Base-by-base conservation (phyloP, 1,140 invertebrate species). In the Cataglyphis hispanica region DNA sequence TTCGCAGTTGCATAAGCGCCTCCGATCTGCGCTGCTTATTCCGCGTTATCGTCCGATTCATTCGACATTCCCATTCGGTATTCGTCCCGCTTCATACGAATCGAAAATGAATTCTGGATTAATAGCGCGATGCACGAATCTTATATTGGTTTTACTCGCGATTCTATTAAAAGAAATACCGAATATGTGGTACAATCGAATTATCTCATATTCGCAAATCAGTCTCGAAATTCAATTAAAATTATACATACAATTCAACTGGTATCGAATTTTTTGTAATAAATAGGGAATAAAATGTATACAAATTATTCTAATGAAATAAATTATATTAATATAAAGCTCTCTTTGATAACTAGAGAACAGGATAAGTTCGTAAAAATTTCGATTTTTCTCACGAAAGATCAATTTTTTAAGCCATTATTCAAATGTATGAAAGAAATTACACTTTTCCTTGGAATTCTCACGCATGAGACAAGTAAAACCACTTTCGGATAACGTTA, bases 1-100 rank as follows among this genome's bases (percentile, higher is more conserved):
- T 83, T 83, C 53, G 37, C 19, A 31, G 67, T 69, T 56, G 37
- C 78, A 43, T 22, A 34, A 69, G n/a, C 27, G 40, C 19, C 46
- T 27, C 13, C 46, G 56, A 63, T 34, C 60, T 34, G n/a, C 40
- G 11, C 6, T 72, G 34, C 19, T 61, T 13, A 27, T 0, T 7
- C 31, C 37, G 25, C 60, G 37, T 81, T 34, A 66, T n/a, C 67
- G 6, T 37, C 56, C 60, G 61, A 76, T 70, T 77, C 16, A 4
- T 27, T 50, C 64, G 56, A 60, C 60, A n/a, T 5, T 43, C 37
- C 43, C 31, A 31, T 31, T 31, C 19, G 58, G 37, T 25, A 46
- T 69, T 22, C 43, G 13, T 37, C 16, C 63, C 5, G n/a, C 50
- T 80, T 56, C 10, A 58, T 46, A 43, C 34, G 25, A 8, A 34